A percentile compares a stretch with the other conserved stretches of the same genome.
These are phyloP conservation scores for Aldabrachelys gigantea DNA, from an alignment of 2,113 vertebrate genomes.

Conservation along the genomic window DNA sequence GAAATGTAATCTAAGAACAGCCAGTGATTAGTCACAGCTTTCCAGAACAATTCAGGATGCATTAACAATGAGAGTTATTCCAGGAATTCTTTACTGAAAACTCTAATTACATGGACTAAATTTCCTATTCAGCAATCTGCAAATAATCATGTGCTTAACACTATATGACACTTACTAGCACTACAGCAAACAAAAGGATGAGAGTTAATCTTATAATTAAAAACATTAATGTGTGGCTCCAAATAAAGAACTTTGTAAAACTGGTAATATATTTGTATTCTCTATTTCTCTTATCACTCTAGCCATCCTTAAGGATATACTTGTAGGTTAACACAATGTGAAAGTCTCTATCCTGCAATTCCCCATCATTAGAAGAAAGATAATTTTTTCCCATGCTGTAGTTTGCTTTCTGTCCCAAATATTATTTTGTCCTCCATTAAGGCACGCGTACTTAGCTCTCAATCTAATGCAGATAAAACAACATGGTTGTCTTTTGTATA, in stretches of 20 bases:
- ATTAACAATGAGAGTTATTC: conserved; percentile 64
- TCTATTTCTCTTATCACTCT: not conserved
- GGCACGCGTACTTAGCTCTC: not conserved
- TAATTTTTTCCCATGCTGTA: not conserved
- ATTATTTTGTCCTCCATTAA: not conserved
- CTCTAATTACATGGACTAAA: conserved; percentile 55
- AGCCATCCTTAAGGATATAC: not conserved
- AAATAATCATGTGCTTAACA: conserved; percentile 20
- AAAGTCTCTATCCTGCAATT: not conserved
- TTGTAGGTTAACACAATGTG: not conserved
- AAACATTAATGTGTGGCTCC: not conserved
- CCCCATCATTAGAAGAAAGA: not conserved
- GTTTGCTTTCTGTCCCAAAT: not conserved
- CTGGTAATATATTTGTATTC: not conserved
- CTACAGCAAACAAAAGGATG: not conserved
- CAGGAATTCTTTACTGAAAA: conserved; percentile 71
- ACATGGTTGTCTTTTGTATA: not conserved
- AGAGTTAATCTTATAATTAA: not conserved
- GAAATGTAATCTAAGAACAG: conserved; percentile 67
- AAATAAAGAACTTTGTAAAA: not conserved
- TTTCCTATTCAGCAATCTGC: conserved; percentile 33
- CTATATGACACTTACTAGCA: not conserved
- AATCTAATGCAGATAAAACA: not conserved
- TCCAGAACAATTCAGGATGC: conserved; percentile 65
- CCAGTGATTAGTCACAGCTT: conserved; percentile 58